These are phyloP conservation scores for Cricetomys ansorgei DNA, from an alignment of 2,113 vertebrate genomes.

Conservation along the genomic window DNA sequence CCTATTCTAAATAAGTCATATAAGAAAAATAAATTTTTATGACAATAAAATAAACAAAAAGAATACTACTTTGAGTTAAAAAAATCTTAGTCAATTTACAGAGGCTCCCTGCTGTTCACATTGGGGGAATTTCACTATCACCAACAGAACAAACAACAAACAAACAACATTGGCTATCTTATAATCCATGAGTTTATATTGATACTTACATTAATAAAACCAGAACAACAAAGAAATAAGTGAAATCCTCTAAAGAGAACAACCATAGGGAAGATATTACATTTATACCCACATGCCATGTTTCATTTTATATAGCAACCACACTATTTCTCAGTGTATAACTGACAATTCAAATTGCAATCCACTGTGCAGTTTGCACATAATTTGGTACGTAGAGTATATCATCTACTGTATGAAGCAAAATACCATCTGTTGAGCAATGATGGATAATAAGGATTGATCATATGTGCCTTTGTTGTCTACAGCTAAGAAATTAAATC, in stretches of 20 bases:
- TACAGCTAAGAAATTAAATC: constrained; percentile 36
- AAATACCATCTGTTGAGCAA: constrained; percentile 25
- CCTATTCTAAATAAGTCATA: not conserved
- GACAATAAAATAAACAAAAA: not conserved
- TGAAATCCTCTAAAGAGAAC: not conserved
- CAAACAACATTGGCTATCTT: not conserved
- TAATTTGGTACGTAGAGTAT: constrained; percentile 1
- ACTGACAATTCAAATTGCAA: constrained; percentile 1
- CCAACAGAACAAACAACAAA: not conserved
- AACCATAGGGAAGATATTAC: not conserved
- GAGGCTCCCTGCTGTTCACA: not conserved
- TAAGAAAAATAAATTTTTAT: not conserved
- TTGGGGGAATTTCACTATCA: not conserved
- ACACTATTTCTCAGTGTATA: not conserved
- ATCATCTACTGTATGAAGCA: not conserved
- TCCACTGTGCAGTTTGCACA: not conserved
- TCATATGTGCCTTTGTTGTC: not conserved
- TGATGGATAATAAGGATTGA: not conserved
- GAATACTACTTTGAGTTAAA: not conserved
- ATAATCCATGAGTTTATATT: not conserved
- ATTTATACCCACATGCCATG: not conserved
- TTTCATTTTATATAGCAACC: not conserved
- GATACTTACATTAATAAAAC: not conserved
- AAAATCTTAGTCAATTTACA: not conserved
- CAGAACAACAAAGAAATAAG: not conserved